These are phyloP conservation scores for Rhingia rostrata DNA, from an alignment of 2,888 invertebrate species.

Conservation along the genomic window DNA sequence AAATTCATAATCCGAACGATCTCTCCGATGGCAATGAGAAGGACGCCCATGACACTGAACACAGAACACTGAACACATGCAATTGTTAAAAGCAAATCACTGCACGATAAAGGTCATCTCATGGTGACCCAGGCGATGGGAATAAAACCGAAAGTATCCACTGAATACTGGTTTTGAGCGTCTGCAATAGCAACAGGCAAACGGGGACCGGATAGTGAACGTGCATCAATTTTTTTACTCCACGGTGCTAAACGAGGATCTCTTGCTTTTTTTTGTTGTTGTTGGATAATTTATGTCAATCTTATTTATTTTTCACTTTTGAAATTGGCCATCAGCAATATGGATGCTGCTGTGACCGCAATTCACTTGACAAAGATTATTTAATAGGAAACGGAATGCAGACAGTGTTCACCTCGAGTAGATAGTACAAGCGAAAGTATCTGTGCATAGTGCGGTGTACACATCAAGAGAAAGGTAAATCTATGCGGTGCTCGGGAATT, in stretches of 20 bases:
- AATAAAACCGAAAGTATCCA: conserved; percentile 59
- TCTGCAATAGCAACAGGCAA: background rate
- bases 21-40: background rate
- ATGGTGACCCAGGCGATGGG: conserved; percentile 6
- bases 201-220: background rate
- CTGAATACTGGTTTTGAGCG: background rate
- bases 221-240: background rate
- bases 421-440: conserved; percentile 42
- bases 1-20: conserved; percentile 19
- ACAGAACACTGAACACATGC: conserved; percentile 31
- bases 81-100: conserved; percentile 31
- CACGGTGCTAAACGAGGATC: conserved; percentile 14
- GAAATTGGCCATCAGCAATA: conserved; percentile 7
- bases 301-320: conserved; percentile 18
- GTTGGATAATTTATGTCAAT: conserved; percentile 29
- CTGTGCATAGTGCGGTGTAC: background rate
- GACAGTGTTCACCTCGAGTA: background rate
- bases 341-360: conserved; percentile 48
- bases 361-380: conserved; percentile 40
- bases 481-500: background rate
- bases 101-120: conserved; percentile 36
- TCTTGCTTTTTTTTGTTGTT: background rate
- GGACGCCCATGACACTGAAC: conserved; percentile 34
- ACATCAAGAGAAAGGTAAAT: background rate
- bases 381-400: conserved; percentile 40